Percentiles rank a stretch among this genome's conserved stretches.
These are phyloP conservation scores for Diadema setosum DNA, from an alignment of 35 echinoderm and acorn worm genomes.

Conservation along the genomic window DNA sequence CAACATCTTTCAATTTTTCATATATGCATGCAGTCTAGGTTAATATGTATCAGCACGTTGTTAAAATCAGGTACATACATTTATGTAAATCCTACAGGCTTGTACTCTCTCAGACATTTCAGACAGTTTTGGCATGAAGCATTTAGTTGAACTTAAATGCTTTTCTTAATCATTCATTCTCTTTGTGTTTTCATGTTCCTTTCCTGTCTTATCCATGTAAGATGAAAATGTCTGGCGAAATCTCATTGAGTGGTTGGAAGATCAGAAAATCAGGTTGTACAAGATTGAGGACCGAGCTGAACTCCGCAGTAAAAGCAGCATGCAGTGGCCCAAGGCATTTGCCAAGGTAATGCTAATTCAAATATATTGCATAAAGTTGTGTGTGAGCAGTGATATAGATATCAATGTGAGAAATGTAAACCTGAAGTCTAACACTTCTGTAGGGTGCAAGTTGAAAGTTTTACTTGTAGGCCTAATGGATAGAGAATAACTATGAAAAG, in stretches of 20 bases:
- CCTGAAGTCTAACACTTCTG: no score
- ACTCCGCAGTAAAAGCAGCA: constrained; percentile 51
- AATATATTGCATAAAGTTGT: no score
- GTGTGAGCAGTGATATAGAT: no score
- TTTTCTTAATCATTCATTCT: not conserved
- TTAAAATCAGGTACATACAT: not conserved
- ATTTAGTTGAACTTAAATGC: not conserved
- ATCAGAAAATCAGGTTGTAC: constrained; percentile 88
- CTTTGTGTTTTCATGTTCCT: not conserved
- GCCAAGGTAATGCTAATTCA: constrained; percentile 70
- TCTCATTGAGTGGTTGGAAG: constrained; percentile 90
- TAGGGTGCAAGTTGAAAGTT: no score
- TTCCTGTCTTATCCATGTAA: not conserved
- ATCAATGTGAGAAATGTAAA: no score
- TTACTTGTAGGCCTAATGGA: no score
- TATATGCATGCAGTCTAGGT: not conserved
- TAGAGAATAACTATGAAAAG: no score
- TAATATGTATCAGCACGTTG: not conserved
- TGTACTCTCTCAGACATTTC: not conserved
- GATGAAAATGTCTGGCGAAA: constrained; percentile 94
- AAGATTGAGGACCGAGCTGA: constrained; percentile 83
- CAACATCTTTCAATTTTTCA: no score
- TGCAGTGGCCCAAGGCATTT: constrained; percentile 59
- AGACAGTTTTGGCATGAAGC: not conserved
- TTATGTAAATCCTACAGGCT: not conserved